Evolutionary conservation across 2,113 vertebrate species (phyloP).

Genomic region (Psittacara wagleri): DNA sequence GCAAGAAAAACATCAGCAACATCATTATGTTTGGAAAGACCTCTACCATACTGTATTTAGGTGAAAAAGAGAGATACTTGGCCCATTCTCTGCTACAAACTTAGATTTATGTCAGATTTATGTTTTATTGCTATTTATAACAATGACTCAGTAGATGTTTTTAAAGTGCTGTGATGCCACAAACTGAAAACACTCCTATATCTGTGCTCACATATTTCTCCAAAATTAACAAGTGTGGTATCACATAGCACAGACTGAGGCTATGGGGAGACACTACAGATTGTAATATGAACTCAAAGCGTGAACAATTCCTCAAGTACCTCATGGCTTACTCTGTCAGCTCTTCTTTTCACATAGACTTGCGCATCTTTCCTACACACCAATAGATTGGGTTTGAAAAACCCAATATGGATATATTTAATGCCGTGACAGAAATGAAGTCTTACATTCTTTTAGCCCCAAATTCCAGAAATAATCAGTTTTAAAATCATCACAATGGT

Average conservation of each 20-base stretch:
- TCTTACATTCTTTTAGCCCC: conserved; percentile 3
- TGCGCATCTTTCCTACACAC: neutral
- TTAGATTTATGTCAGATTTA: neutral
- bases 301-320: neutral
- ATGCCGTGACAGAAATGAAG: conserved; percentile 4
- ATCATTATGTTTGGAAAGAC: neutral
- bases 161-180: neutral
- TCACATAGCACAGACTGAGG: neutral
- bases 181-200: neutral
- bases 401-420: neutral
- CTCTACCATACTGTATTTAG: neutral
- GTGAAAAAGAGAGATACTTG: conserved; percentile 1
- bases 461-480: neutral
- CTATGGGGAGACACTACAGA: neutral
- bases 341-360: neutral
- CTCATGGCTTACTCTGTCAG: neutral
- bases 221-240: neutral
- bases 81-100: neutral
- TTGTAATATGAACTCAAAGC: neutral
- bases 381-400: neutral
- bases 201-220: neutral
- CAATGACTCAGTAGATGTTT: neutral
- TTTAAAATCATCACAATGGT: conserved; percentile 54
- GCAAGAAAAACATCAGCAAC: neutral
- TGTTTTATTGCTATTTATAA: conserved; percentile 23